Evolutionary conservation across 2,113 vertebrate species (phyloP).

Genomic region (Sphyrna mokarran): DNA sequence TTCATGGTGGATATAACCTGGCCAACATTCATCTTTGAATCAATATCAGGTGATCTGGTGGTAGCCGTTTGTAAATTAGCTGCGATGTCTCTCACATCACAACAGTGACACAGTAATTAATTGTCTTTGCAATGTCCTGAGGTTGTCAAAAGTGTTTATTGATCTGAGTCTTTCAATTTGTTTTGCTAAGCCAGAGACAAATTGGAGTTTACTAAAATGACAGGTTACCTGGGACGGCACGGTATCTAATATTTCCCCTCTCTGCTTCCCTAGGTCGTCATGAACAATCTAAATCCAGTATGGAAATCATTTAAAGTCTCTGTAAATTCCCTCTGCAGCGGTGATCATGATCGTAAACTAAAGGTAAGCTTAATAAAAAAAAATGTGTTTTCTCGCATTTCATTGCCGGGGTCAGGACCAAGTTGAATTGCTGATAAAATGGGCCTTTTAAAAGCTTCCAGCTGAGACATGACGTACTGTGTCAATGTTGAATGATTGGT

Average conservation of each 20-base stretch:
- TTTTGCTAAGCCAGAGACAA: neutral
- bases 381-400: neutral
- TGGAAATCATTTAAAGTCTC: conserved; percentile 98
- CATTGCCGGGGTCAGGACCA: no score
- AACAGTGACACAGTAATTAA: no score
- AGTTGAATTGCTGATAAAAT: neutral
- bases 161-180: no score
- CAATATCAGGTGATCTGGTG: no score
- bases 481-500: neutral
- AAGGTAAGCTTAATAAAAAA: conserved; percentile 63
- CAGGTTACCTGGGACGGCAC: no score
- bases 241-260: neutral
- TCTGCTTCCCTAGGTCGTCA: conserved; percentile 70
- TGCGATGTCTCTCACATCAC: no score
- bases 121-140: no score
- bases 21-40: no score
- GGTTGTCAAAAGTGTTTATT: no score
- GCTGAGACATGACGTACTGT: no score
- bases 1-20: no score
- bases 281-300: conserved; percentile 94
- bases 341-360: conserved; percentile 84
- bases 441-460: neutral
- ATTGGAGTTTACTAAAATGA: neutral
- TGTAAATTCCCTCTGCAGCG: conserved; percentile 90
- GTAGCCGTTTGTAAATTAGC: no score